Evolutionary conservation across 2,113 vertebrate species (phyloP).

Genomic region (Pardalotus punctatus): DNA sequence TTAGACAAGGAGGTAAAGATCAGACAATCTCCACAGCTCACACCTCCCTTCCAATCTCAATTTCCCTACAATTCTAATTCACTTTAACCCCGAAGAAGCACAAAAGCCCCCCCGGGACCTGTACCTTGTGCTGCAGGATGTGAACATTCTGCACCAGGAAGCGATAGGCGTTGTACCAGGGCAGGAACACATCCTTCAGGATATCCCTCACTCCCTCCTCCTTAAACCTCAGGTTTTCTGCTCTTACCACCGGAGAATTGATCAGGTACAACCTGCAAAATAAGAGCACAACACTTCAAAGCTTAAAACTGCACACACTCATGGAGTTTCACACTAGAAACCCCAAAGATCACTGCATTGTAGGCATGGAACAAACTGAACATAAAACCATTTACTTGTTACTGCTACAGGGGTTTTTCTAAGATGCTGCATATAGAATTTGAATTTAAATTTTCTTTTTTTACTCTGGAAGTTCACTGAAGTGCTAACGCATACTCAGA

Average conservation of each 20-base stretch:
- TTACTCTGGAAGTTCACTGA: not conserved
- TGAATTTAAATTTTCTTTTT: not conserved
- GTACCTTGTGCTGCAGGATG: slow-evolving; percentile 86
- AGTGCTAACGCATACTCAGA: not conserved
- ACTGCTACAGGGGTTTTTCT: not conserved
- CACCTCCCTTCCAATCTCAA: not conserved
- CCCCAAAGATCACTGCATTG: not conserved
- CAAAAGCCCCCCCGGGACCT: accelerated
- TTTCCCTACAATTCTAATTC: not conserved
- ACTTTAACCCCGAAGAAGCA: not conserved
- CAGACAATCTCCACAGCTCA: not conserved
- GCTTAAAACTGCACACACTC: not conserved
- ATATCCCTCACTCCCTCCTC: slow-evolving; percentile 95
- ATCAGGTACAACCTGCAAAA: slow-evolving; percentile 90
- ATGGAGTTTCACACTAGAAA: not conserved
- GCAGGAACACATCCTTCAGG: slow-evolving; percentile 96
- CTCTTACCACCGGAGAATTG: slow-evolving; percentile 95
- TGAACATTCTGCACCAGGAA: slow-evolving; percentile 93
- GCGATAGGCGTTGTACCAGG: slow-evolving; percentile 98
- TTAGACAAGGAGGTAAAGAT: not conserved
- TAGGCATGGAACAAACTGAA: not conserved
- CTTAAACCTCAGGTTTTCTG: slow-evolving; percentile 96
- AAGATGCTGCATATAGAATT: not conserved
- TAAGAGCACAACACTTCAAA: not conserved
- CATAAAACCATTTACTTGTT: not conserved